Evolutionary conservation across 2,888 invertebrate genomes (phyloP), one percentile per base, ranked within the genome.

Genomic region (Diaphora mendica): DNA sequence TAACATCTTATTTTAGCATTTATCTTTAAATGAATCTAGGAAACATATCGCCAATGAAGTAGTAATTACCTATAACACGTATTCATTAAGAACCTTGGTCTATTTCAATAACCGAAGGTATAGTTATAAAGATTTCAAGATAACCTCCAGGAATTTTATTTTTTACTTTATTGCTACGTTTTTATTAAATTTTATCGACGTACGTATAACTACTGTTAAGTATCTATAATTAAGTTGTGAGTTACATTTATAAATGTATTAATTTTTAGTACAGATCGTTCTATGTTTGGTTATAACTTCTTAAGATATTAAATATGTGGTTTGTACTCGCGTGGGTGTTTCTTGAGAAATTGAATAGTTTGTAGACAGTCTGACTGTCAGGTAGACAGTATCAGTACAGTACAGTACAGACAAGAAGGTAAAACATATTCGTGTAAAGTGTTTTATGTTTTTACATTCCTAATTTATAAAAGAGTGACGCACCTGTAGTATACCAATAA

Each of bases 11-110:
- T 77, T 80, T 77, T 70, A 79, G 67, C 33, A n/a, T 69, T 80
- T 85, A 85, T 86, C 86, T 75, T 13, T 20, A 73, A 59, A 55
- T 70, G 55, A 76, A 85, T 85, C 86, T 80, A 65, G 64, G 71
- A 64, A 73, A 39, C 75, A 71, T 81, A 74, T 78, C 74, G 39
- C 65, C 77, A 76, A 85, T 82, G 77, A 80, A 79, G 76, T 76
- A 79, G 78, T 85, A 80, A 79, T 81, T 72, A 76, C 26, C 71
- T 33, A 65, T 76, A 79, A 71, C 74, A 79, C 64, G 72, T 75
- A 76, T 79, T 76, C 71, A 81, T 81, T 85, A 80, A 79, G 70
- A 73, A 70, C 20, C 76, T 72, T 75, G 77, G 80, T 39, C 77
- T 80, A 79, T 80, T 79, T 79, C 70, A 80, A 79, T 82, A 84